Percentiles rank a stretch among this genome's conserved stretches.
Conservation (phyloP, 1,140 invertebrate species). For the Oncopodura yosiiana region DNA sequence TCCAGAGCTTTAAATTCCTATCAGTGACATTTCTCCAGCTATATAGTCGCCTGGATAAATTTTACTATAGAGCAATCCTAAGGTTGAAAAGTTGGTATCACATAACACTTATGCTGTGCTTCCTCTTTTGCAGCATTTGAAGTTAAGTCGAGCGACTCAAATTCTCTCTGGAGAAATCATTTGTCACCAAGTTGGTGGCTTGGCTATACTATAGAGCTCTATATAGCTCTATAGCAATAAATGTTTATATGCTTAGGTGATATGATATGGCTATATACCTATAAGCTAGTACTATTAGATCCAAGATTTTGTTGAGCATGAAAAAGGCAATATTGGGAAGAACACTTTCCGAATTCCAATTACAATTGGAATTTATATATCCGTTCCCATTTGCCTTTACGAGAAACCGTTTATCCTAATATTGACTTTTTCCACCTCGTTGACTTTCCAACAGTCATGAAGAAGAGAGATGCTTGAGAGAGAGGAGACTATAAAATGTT, state of each 20-base stretch:
- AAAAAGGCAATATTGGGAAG: neutral
- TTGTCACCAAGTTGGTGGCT: conserved; percentile 21
- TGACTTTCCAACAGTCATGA: conserved; percentile 17
- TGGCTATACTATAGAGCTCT: neutral
- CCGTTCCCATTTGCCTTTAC: conserved; percentile 35
- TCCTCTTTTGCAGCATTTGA: no score
- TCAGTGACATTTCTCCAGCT: no score
- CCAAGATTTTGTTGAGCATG: neutral
- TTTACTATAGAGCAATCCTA: no score
- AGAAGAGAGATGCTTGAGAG: no score
- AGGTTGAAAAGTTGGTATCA: no score
- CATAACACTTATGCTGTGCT: no score
- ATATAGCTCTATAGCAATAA: neutral
- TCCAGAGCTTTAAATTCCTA: no score
- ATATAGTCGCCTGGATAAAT: no score
- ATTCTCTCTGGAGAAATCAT: conserved; percentile 32
- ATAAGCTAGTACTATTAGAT: no score
- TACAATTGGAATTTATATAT: conserved; percentile 38
- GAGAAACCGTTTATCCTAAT: conserved; percentile 37
- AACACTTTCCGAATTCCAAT: conserved; percentile 34
- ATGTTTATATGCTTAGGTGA: no score
- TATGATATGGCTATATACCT: no score
- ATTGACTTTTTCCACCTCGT: conserved; percentile 37
- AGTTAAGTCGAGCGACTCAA: conserved; percentile 34
- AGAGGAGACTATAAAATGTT: no score